A percentile compares a stretch with the other conserved stretches of the same genome.
Conservation (phyloP, 2,113 vertebrate species). For the Neofelis nebulosa region DNA sequence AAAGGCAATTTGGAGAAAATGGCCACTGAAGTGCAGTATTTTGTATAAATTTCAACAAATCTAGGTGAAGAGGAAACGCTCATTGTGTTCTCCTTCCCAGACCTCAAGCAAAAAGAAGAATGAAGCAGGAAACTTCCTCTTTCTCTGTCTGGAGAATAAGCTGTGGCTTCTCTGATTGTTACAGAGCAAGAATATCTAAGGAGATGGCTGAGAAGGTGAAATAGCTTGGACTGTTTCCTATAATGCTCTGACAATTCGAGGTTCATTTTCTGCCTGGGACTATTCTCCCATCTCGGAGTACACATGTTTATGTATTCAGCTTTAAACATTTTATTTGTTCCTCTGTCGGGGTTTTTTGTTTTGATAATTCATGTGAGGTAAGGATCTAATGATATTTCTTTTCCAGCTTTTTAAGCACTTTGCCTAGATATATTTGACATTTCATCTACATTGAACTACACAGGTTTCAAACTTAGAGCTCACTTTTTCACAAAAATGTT, state of each 20-base stretch:
- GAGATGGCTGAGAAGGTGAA: not conserved
- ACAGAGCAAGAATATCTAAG: not conserved
- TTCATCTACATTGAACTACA: not conserved
- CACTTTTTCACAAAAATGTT: not conserved
- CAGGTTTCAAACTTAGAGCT: not conserved
- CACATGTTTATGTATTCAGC: not conserved
- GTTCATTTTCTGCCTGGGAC: not conserved
- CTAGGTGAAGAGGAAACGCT: not conserved
- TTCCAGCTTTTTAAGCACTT: not conserved
- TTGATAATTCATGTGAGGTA: not conserved
- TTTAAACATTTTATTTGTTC: not conserved
- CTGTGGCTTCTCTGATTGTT: not conserved
- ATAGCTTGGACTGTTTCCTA: not conserved
- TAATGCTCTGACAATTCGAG: not conserved
- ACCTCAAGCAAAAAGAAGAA: not conserved
- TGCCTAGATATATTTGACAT: not conserved
- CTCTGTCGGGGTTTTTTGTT: not conserved
- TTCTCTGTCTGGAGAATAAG: not conserved
- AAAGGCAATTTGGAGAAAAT: not conserved
- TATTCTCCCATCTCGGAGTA: not conserved
- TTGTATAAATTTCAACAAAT: not conserved
- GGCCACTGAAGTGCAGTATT: not conserved
- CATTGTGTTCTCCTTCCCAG: not conserved
- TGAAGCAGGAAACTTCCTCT: not conserved
- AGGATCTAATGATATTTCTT: not conserved